phyloP scores from a whole-genome alignment of 2,797 vertebrate species.

The Cuniculus paca region DNA sequence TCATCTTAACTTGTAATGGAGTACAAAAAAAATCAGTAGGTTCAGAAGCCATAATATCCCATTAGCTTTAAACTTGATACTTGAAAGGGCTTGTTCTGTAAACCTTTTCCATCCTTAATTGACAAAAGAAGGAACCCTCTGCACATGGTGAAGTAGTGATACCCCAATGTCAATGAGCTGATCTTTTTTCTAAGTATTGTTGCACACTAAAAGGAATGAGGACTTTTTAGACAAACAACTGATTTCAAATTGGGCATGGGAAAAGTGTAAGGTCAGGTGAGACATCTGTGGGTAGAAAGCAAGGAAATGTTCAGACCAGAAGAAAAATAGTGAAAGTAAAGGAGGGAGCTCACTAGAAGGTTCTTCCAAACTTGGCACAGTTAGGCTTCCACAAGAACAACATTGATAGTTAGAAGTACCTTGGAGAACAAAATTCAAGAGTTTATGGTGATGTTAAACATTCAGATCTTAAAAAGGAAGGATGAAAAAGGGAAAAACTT shows the following conservation, averaged over 20 bases:
- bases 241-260: background rate
- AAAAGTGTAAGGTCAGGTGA: background rate
- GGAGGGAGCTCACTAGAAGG: no score
- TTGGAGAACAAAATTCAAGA: background rate
- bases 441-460: background rate
- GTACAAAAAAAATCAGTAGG: background rate
- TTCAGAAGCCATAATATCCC: fast-evolving
- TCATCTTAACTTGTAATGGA: background rate
- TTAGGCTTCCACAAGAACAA: background rate
- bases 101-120: background rate
- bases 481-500: background rate
- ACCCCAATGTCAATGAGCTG: background rate
- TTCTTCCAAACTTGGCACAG: background rate
- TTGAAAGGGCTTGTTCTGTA: background rate
- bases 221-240: background rate
- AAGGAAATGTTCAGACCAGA: background rate
- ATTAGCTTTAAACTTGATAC: background rate
- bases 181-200: background rate
- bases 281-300: background rate
- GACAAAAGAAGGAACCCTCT: background rate
- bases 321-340: background rate
- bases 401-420: background rate
- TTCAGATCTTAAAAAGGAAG: background rate
- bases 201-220: background rate
- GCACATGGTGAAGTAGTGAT: background rate